Evolutionary conservation across 64 coral and sea anemone genomes (phyloP).

Genomic region (Stylophora pistillata): DNA sequence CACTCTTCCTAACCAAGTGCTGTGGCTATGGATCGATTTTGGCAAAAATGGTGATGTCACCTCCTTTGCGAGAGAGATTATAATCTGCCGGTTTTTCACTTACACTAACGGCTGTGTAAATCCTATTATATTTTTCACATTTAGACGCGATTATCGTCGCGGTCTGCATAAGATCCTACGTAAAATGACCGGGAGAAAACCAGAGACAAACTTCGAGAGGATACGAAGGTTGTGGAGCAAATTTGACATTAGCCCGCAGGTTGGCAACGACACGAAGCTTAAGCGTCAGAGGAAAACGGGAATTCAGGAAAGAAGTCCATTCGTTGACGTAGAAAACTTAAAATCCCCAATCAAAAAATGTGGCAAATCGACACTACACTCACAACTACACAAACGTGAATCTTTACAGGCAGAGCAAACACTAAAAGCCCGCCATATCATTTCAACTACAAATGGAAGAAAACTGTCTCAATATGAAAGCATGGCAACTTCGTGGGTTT

Average conservation of each 20-base stretch:
- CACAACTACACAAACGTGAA: background rate
- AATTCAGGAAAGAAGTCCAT: background rate
- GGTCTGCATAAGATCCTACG: slow-evolving; percentile 51
- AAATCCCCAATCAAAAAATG: background rate
- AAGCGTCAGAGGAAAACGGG: background rate
- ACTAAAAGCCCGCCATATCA: background rate
- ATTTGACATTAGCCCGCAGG: background rate
- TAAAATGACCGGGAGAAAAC: background rate
- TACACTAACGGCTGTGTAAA: slow-evolving; percentile 73
- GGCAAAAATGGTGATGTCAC: slow-evolving; percentile 16
- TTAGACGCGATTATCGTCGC: slow-evolving; percentile 60
- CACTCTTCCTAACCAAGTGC: slow-evolving; percentile 75
- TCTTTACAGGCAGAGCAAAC: background rate
- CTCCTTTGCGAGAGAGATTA: slow-evolving; percentile 33
- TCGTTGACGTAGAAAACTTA: background rate
- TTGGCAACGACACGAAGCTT: background rate
- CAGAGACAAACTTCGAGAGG: background rate
- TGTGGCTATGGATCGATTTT: slow-evolving; percentile 87
- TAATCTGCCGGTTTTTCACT: slow-evolving; percentile 76
- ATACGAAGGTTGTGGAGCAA: background rate
- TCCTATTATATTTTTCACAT: slow-evolving; percentile 65
- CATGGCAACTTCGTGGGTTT: too few relatives aligned
- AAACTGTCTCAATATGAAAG: too few relatives aligned
- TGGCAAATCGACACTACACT: background rate
- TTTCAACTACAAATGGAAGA: too few relatives aligned